These are phyloP conservation scores for Anagrus nilaparvatae DNA, from an alignment of 1,140 invertebrate genomes.

Conservation along the genomic window DNA sequence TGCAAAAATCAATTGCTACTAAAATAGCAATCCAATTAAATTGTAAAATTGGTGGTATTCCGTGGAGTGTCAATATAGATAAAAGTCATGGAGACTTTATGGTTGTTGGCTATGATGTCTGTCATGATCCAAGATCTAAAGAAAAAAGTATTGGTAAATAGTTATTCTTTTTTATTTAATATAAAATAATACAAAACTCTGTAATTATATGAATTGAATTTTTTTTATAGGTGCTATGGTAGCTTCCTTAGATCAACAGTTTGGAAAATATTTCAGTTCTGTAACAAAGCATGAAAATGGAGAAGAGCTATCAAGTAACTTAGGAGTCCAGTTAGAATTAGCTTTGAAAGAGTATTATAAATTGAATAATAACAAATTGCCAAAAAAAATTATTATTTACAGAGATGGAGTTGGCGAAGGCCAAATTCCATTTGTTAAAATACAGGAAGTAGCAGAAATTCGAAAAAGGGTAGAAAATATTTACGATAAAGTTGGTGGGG, in stretches of 20 bases:
- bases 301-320: slow-evolving; percentile 60
- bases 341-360: slow-evolving; percentile 42
- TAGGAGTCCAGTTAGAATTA: slow-evolving; percentile 47
- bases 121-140: slow-evolving; percentile 60
- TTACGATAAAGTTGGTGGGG: slow-evolving; percentile 39
- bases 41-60: slow-evolving; percentile 79
- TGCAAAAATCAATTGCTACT: slow-evolving; percentile 64
- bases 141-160: slow-evolving; percentile 46
- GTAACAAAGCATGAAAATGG: slow-evolving; percentile 54
- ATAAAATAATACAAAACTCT: background rate
- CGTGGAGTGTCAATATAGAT: slow-evolving; percentile 63
- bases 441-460: slow-evolving; percentile 50
- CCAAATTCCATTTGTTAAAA: slow-evolving; percentile 55
- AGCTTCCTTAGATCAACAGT: slow-evolving; percentile 55
- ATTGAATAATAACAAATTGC: slow-evolving; percentile 28
- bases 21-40: slow-evolving; percentile 83
- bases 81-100: slow-evolving; percentile 50
- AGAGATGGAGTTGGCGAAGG: slow-evolving; percentile 79
- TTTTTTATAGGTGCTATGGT: slow-evolving; percentile 53
- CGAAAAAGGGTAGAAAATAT: slow-evolving; percentile 41
- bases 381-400: slow-evolving; percentile 56
- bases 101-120: slow-evolving; percentile 82
- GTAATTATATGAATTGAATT: background rate
- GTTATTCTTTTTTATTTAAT: background rate
- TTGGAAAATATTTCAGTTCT: slow-evolving; percentile 56